phyloP scores from a whole-genome alignment of 2,888 invertebrate species.

The Disparrhopalites patrizii region DNA sequence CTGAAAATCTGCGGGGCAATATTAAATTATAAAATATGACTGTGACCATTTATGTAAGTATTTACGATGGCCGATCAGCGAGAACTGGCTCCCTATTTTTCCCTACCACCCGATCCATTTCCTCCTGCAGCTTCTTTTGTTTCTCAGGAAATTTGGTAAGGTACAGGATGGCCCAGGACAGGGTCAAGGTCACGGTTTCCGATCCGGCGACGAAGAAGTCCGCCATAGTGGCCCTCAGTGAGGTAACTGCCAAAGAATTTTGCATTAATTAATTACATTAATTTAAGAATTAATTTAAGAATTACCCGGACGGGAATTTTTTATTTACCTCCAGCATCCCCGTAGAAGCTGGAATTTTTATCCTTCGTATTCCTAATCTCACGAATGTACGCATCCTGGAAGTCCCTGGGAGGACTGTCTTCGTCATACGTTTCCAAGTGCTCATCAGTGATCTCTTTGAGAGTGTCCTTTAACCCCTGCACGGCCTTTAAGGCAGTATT shows the following conservation, averaged over 20 bases:
- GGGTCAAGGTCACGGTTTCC: neutral
- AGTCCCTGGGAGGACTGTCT: slow-evolving; percentile 2
- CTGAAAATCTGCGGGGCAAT: too few species aligned
- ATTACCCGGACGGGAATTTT: too few species aligned
- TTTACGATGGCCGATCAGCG: slow-evolving; percentile 6
- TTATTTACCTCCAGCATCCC: neutral
- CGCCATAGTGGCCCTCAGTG: neutral
- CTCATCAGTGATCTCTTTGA: neutral
- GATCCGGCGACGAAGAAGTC: slow-evolving; percentile 10
- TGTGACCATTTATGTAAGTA: too few species aligned
- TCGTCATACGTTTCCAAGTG: neutral
- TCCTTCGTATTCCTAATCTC: slow-evolving; percentile 8
- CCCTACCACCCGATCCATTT: slow-evolving; percentile 11
- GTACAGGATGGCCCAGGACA: slow-evolving; percentile 7
- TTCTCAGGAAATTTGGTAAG: neutral
- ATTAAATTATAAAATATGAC: too few species aligned
- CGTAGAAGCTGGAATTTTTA: slow-evolving; percentile 9
- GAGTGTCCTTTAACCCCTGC: too few species aligned
- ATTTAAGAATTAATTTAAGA: neutral
- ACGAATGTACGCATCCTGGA: slow-evolving; percentile 3
- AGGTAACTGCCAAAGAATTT: neutral
- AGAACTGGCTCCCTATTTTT: neutral
- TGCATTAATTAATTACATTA: neutral
- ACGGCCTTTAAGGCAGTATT: neutral
- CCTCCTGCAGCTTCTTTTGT: slow-evolving; percentile 4